phyloP scores from a whole-genome alignment of 1,140 invertebrate species.

The Halesus radiatus region DNA sequence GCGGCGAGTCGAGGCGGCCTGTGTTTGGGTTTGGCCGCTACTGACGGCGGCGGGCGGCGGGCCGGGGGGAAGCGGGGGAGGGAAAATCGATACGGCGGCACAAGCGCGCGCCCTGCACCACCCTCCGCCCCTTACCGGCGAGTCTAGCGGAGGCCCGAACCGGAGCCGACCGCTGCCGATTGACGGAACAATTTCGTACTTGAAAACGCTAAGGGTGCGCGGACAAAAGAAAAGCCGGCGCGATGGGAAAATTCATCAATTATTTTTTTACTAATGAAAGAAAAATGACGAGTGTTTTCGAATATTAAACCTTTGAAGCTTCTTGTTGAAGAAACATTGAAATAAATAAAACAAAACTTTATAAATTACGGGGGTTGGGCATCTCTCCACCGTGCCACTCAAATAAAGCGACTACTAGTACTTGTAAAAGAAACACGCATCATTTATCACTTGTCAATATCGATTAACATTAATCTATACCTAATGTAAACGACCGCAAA shows the following conservation, averaged over 20 bases:
- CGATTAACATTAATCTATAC: no score
- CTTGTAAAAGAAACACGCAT: no score
- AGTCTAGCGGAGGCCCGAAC: neutral
- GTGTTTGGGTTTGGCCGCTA: slow-evolving; percentile 36
- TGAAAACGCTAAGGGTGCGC: neutral
- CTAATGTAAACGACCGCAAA: no score
- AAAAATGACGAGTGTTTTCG: neutral
- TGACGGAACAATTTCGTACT: slow-evolving; percentile 35
- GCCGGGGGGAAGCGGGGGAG: slow-evolving; percentile 61
- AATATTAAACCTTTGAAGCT: neutral
- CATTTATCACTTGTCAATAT: no score
- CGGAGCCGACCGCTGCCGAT: neutral
- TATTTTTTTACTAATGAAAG: slow-evolving; percentile 8
- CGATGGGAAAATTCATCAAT: slow-evolving; percentile 4
- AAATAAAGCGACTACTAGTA: no score
- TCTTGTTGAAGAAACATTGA: no score
- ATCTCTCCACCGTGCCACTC: no score
- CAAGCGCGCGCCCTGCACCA: slow-evolving; percentile 10
- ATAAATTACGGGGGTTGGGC: no score
- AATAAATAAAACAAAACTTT: no score
- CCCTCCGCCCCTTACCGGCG: neutral
- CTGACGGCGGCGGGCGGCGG: slow-evolving; percentile 52
- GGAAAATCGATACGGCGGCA: slow-evolving; percentile 49
- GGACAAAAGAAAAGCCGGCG: slow-evolving; percentile 17
- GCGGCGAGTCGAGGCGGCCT: slow-evolving; percentile 13